Percentiles rank a stretch among this genome's conserved stretches.
Evolutionary conservation across 2,888 invertebrate genomes (phyloP).

Genomic region (Clostera curtula): DNA sequence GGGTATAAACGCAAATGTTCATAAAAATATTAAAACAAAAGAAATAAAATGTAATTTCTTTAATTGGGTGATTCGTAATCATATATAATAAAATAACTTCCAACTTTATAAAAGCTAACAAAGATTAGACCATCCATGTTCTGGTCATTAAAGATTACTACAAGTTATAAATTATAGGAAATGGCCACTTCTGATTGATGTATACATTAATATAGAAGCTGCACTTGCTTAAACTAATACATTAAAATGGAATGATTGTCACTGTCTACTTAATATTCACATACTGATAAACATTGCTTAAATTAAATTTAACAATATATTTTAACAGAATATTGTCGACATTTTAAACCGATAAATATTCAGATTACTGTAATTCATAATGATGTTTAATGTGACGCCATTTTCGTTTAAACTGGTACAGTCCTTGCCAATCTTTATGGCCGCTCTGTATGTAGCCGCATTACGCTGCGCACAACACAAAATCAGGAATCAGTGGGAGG

Average conservation of each 20-base stretch:
- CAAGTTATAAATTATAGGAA: constrained; percentile 18
- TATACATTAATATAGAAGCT: constrained; percentile 22
- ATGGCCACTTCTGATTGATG: constrained; percentile 25
- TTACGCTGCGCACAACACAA: no score
- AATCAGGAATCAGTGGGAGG: no score
- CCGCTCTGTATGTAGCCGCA: no score
- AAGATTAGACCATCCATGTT: constrained; percentile 13
- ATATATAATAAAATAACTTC: constrained; percentile 16
- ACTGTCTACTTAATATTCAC: constrained; percentile 4
- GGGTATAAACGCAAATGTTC: constrained; percentile 13
- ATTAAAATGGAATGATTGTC: constrained; percentile 24
- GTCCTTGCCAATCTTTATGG: no score
- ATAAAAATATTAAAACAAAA: constrained; percentile 21
- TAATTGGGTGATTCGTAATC: constrained; percentile 19
- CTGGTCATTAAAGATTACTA: constrained; percentile 14
- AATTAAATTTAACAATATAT: no score
- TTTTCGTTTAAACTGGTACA: no score
- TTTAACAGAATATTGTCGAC: no score
- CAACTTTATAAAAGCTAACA: constrained; percentile 18
- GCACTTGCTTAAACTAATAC: constrained; percentile 18
- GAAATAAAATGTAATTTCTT: no score
- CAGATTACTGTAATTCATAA: no score
- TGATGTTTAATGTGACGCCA: no score
- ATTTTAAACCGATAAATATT: no score
- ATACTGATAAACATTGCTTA: constrained; percentile 18